These are phyloP conservation scores for Podarcis lilfordi DNA, from an alignment of 2,797 vertebrate species.

Conservation along the genomic window DNA sequence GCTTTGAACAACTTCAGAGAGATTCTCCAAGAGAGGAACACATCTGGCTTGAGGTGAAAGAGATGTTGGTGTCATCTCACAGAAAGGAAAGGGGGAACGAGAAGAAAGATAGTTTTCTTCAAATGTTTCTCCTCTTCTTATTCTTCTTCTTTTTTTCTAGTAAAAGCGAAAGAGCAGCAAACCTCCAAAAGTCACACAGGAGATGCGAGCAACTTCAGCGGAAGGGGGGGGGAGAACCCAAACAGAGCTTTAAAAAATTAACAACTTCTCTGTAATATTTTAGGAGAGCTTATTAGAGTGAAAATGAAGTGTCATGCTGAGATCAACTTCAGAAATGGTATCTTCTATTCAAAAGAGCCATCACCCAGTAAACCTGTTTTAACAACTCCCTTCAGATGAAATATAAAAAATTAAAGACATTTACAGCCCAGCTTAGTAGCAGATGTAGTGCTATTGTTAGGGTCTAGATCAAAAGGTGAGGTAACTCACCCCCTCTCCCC, in stretches of 20 bases:
- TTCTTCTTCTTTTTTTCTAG: background rate
- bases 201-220: conserved; percentile 62
- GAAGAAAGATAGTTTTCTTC: conserved; percentile 63
- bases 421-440: conserved; percentile 86
- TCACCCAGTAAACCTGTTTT: conserved; percentile 82
- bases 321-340: conserved; percentile 75
- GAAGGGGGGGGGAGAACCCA: conserved; percentile 50
- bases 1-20: conserved; percentile 80
- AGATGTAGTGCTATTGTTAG: conserved; percentile 81
- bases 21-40: conserved; percentile 74
- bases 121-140: conserved; percentile 41
- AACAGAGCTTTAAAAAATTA: conserved; percentile 45
- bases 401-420: conserved; percentile 86
- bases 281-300: conserved; percentile 79
- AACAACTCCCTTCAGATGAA: conserved; percentile 84
- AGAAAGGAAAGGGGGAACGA: conserved; percentile 55
- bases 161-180: conserved; percentile 42
- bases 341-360: conserved; percentile 82
- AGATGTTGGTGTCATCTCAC: conserved; percentile 76
- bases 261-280: conserved; percentile 74
- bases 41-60: conserved; percentile 79
- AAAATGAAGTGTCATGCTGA: conserved; percentile 81
- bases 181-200: conserved; percentile 28
- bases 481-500: conserved; percentile 72
- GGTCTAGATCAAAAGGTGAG: conserved; percentile 84